These are phyloP conservation scores for Ia io DNA, from an alignment of 2,113 vertebrate genomes.

Conservation along the genomic window DNA sequence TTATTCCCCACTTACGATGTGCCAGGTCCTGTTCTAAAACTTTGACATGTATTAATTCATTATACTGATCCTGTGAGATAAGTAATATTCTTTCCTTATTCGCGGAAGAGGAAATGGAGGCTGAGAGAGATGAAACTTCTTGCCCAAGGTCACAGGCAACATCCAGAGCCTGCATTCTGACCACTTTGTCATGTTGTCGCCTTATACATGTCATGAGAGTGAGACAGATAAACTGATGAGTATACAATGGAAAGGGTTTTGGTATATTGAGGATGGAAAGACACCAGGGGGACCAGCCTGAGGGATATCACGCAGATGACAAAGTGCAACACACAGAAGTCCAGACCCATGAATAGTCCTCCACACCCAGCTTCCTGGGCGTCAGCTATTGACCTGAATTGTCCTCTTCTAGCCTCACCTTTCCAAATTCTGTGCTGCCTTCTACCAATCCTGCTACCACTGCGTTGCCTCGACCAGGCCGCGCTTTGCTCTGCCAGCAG, in stretches of 20 bases:
- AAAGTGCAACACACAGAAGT: not conserved
- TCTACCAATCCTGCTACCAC: accelerated
- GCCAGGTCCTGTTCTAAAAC: not conserved
- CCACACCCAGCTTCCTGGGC: accelerated
- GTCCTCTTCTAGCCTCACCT: not conserved
- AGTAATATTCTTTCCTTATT: not conserved
- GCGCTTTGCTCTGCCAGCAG: accelerated
- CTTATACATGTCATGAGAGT: not conserved
- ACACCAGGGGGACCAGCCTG: not conserved
- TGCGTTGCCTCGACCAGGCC: accelerated
- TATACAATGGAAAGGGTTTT: too few relatives aligned
- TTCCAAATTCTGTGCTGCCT: not conserved
- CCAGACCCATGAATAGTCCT: not conserved
- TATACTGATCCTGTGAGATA: not conserved
- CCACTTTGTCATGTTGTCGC: not conserved
- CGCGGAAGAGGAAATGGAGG: not conserved
- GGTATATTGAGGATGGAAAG: not conserved
- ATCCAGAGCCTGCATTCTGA: not conserved
- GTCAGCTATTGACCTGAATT: not conserved
- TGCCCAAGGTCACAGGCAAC: not conserved
- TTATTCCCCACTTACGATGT: not conserved
- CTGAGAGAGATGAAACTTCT: not conserved
- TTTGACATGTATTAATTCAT: not conserved
- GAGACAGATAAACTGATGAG: not conserved
- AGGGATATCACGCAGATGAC: not conserved